Evolutionary conservation across 2,888 invertebrate species (phyloP).

Genomic region (Minunthozetes semirufus): DNA sequence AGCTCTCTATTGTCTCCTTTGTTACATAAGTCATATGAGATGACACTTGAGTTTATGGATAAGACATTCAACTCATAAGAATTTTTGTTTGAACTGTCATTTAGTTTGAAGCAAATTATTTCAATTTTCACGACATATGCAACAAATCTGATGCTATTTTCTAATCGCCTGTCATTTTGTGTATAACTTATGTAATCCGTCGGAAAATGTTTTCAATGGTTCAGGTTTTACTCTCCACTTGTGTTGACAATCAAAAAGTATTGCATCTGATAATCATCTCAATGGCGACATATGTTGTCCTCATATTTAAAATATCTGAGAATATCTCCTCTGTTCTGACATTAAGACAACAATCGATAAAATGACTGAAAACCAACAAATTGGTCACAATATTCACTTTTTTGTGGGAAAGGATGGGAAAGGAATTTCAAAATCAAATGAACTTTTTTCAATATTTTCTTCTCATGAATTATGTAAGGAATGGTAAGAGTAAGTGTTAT

Average conservation of each 20-base stretch:
- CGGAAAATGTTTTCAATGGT: background rate
- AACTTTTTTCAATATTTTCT: too few relatives aligned
- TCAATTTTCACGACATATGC: background rate
- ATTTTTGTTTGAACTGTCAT: background rate
- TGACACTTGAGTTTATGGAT: background rate
- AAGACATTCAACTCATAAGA: background rate
- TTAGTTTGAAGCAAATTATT: background rate
- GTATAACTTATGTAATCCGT: background rate
- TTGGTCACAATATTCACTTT: background rate
- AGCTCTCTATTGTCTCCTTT: background rate
- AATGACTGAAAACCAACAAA: background rate
- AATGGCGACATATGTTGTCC: constrained; percentile 1
- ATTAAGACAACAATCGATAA: background rate
- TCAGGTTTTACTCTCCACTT: background rate
- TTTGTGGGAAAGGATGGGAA: too few relatives aligned
- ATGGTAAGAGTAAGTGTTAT: too few relatives aligned
- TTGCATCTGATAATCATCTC: background rate
- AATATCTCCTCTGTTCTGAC: background rate
- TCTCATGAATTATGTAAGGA: too few relatives aligned
- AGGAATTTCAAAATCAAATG: too few relatives aligned
- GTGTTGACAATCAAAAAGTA: background rate
- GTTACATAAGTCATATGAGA: background rate
- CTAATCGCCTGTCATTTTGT: constrained; percentile 1
- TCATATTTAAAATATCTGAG: background rate
- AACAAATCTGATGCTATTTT: background rate